Conservation (phyloP, 2,888 invertebrate species). For the Sussaba pulchella region DNA sequence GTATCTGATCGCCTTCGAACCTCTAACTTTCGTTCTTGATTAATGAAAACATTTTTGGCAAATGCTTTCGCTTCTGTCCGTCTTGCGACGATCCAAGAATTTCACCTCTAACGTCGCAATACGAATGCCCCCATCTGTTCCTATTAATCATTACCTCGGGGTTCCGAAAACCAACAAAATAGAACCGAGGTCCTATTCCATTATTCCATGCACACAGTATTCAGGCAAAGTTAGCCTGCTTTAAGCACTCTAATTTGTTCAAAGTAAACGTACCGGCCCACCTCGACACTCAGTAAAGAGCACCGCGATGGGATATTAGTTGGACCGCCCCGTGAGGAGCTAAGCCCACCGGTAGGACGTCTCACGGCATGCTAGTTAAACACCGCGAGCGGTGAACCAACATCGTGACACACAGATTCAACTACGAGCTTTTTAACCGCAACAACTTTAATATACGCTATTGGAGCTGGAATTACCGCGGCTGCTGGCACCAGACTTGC, state of each 20-base stretch:
- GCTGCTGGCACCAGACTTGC: conserved; percentile 90
- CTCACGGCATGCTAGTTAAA: conserved; percentile 74
- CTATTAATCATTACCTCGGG: conserved; percentile 88
- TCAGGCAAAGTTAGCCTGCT: conserved; percentile 86
- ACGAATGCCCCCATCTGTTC: conserved; percentile 88
- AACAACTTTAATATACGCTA: conserved; percentile 88
- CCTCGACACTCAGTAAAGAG: conserved; percentile 83
- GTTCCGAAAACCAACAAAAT: conserved; percentile 85
- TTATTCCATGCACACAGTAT: conserved; percentile 87
- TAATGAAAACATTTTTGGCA: conserved; percentile 89
- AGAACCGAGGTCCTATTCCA: conserved; percentile 88
- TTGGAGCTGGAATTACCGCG: conserved; percentile 90
- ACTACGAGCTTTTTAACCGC: conserved; percentile 88
- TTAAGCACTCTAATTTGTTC: conserved; percentile 89
- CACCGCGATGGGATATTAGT: conserved; percentile 79
- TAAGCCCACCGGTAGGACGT: conserved; percentile 75
- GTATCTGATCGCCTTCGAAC: conserved; percentile 90
- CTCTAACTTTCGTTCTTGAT: conserved; percentile 89
- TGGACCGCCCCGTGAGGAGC: conserved; percentile 72
- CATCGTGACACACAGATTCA: conserved; percentile 85
- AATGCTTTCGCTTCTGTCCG: conserved; percentile 88
- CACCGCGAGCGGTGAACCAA: conserved; percentile 85
- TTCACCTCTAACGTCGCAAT: conserved; percentile 88
- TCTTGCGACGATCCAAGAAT: conserved; percentile 88
- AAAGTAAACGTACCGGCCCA: conserved; percentile 87